Evolutionary conservation across 1,140 invertebrate species (phyloP).

Genomic region (Archivesica marissinica): DNA sequence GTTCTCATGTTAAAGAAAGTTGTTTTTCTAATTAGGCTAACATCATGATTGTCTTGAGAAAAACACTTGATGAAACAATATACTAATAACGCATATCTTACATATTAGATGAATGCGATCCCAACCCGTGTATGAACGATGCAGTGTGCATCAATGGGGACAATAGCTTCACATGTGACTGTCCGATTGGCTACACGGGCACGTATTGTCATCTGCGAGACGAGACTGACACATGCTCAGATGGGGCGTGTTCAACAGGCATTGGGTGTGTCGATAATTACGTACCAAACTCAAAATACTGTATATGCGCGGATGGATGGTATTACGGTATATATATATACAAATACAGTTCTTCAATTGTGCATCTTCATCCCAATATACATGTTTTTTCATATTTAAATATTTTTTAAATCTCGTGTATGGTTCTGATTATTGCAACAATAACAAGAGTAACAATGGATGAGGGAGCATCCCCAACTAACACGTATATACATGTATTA

Average conservation of each 20-base stretch:
- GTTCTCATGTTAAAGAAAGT: too few species aligned
- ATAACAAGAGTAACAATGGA: too few species aligned
- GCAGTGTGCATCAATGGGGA: slow-evolving; percentile 23
- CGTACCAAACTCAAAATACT: slow-evolving; percentile 15
- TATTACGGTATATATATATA: slow-evolving; percentile 32
- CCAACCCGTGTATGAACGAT: slow-evolving; percentile 33
- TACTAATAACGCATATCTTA: not conserved
- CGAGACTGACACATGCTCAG: not conserved
- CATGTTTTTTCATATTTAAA: too few species aligned
- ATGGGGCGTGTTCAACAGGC: not conserved
- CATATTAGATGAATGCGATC: slow-evolving; percentile 35
- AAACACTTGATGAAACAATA: too few species aligned
- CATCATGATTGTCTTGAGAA: too few species aligned
- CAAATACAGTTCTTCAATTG: too few species aligned
- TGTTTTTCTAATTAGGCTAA: too few species aligned
- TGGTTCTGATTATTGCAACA: too few species aligned
- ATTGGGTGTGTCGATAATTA: slow-evolving; percentile 46
- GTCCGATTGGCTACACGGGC: slow-evolving; percentile 18
- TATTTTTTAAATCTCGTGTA: too few species aligned
- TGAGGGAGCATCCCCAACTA: too few species aligned
- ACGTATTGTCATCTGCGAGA: slow-evolving; percentile 25
- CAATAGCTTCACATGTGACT: slow-evolving; percentile 9
- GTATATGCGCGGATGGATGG: slow-evolving; percentile 27
- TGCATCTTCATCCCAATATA: too few species aligned
- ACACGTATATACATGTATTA: too few species aligned